Percentiles rank a stretch among this genome's conserved stretches.
Conservation (phyloP, 2,797 vertebrate species). For the Macrochelys suwanniensis region DNA sequence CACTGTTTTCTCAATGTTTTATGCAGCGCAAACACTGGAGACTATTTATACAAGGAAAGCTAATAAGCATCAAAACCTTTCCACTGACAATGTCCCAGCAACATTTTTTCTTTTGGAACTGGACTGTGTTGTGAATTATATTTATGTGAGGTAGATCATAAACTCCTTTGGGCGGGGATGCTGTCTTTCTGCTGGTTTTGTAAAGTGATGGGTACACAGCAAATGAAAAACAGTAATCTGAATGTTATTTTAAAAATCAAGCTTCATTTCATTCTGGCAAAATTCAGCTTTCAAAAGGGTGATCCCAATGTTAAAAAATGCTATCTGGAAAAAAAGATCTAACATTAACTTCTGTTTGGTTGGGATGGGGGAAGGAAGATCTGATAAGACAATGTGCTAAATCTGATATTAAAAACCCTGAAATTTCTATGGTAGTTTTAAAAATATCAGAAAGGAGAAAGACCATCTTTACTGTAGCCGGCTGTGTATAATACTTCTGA, state of each 20-base stretch:
- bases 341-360: neutral
- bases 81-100: neutral
- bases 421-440: neutral
- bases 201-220: neutral
- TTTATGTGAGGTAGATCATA: neutral
- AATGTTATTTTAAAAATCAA: neutral
- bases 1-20: neutral
- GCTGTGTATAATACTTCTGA: neutral
- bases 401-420: neutral
- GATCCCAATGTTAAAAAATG: neutral
- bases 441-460: neutral
- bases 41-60: neutral
- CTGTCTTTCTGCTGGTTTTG: neutral
- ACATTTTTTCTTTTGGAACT: neutral
- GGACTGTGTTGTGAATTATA: neutral
- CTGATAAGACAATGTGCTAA: neutral
- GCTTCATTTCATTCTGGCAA: neutral
- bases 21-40: neutral
- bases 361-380: neutral
- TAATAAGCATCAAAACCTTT: neutral
- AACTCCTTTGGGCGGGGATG: neutral
- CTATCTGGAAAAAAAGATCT: neutral
- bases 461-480: neutral
- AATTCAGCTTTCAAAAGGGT: neutral
- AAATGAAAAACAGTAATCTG: neutral